Evolutionary conservation across 2,113 vertebrate species (phyloP), one percentile per base, ranked within the genome.

Genomic region (Serinus canaria): DNA sequence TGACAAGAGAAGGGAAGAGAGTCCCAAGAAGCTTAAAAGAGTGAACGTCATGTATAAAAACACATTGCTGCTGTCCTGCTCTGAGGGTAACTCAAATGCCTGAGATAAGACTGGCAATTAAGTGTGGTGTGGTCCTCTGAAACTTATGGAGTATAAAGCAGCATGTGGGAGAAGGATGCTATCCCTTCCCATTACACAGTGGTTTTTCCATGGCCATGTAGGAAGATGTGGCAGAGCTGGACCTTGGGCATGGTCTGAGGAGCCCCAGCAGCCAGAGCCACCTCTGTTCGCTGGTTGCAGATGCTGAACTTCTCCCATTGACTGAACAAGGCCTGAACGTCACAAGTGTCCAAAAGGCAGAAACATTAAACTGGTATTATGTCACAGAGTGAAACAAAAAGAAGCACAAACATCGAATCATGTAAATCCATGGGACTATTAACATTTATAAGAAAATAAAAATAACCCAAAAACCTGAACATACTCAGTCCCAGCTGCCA

Each of bases 221-320:
- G 70, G 59, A 77, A 91, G 20, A 41, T 58, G 39, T 21, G 58
- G 30, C 43, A 76, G 66, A 92, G 30, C 58, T 52, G 75, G 33
- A 9, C 49, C 35, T 67, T 44, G 35, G 31, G 33, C 8, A 1
- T 5, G 35, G 19, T 60, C 6, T 12, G n/a, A 47, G 73, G 46
- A 91, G 15, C 14, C 24, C 24, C 59, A 73, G 17, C 24, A 73
- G 37, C 33, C 47, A 39, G 30, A 69, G n/a, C 30, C 37, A 60
- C 1, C 15, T 33, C 43, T 20, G 4, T n/a, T 18, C 58, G 47
- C 47, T 39, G 47, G 14, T 8, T 37, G 46, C 28, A 49, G 19
- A 5, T 6, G 8, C 41, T 19, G 12, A 0, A 0, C 8, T 60
- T 87, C 41, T 68, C 62, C 60, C 69, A 28, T 60, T 35, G 37